Evolutionary conservation across 2,797 vertebrate genomes (phyloP).

Genomic region (Anniella stebbinsi): DNA sequence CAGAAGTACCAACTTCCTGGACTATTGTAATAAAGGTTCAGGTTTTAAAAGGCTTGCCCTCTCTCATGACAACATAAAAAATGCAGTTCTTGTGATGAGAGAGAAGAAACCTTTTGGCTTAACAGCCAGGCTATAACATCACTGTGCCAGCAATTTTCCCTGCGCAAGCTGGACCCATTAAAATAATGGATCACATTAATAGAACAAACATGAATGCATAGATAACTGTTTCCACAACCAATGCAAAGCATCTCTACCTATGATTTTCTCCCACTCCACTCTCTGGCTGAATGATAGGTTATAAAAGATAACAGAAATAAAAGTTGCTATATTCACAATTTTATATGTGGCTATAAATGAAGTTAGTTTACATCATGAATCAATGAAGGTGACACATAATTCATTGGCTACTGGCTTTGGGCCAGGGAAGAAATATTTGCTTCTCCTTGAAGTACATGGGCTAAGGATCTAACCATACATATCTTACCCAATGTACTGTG

Average conservation of each 20-base stretch:
- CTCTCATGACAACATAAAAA: background rate
- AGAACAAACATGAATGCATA: slow-evolving; percentile 64
- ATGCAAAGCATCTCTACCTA: slow-evolving; percentile 42
- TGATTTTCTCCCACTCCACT: background rate
- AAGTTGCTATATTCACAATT: slow-evolving; percentile 34
- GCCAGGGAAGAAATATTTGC: background rate
- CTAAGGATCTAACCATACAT: background rate
- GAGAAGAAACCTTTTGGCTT: slow-evolving; percentile 42
- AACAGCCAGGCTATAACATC: slow-evolving; percentile 60
- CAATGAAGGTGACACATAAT: background rate
- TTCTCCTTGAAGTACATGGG: background rate
- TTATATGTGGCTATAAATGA: slow-evolving; percentile 6
- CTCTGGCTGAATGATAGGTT: slow-evolving; percentile 3
- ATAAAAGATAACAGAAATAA: slow-evolving; percentile 37
- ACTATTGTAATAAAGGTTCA: background rate
- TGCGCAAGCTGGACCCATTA: slow-evolving; percentile 71
- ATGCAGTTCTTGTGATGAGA: slow-evolving; percentile 7
- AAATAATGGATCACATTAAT: slow-evolving; percentile 67
- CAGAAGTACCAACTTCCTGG: background rate
- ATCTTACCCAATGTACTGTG: background rate
- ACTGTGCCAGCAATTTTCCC: slow-evolving; percentile 60
- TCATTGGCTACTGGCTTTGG: background rate
- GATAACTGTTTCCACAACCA: slow-evolving; percentile 47
- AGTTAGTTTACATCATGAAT: background rate
- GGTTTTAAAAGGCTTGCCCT: background rate